Evolutionary conservation across 2,888 invertebrate species (phyloP).

Genomic region (Anthophora plumipes): DNA sequence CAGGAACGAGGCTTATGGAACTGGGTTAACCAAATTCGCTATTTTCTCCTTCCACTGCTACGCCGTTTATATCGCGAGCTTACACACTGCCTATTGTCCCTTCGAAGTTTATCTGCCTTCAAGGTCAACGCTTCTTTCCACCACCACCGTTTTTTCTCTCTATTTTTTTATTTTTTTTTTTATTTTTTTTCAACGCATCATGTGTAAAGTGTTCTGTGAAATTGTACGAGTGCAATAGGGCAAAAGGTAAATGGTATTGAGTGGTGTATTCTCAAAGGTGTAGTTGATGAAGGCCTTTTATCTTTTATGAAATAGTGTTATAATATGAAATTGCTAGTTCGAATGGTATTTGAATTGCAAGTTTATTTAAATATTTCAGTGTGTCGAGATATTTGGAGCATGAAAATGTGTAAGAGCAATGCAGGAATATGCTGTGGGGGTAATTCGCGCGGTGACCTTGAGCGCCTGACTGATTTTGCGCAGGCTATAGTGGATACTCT

Average conservation of each 20-base stretch:
- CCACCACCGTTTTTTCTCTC: too few species aligned
- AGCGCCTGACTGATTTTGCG: neutral
- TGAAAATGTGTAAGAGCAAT: too few species aligned
- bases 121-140: neutral
- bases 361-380: too few species aligned
- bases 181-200: too few species aligned
- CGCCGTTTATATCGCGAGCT: neutral
- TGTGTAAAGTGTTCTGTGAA: too few species aligned
- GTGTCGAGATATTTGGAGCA: too few species aligned
- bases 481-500: neutral
- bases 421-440: neutral
- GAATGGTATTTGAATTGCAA: too few species aligned
- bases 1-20: conserved; percentile 55
- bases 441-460: neutral
- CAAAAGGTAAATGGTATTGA: too few species aligned
- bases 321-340: neutral
- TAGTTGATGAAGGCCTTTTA: too few species aligned
- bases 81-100: neutral
- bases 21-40: conserved; percentile 62
- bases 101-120: neutral
- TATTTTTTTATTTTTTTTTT: too few species aligned
- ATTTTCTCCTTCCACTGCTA: conserved; percentile 18
- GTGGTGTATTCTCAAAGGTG: too few species aligned
- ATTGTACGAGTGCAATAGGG: too few species aligned
- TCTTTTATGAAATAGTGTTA: neutral